phyloP scores from a whole-genome alignment of 2,888 invertebrate species.

The Lycaena phlaeas region DNA sequence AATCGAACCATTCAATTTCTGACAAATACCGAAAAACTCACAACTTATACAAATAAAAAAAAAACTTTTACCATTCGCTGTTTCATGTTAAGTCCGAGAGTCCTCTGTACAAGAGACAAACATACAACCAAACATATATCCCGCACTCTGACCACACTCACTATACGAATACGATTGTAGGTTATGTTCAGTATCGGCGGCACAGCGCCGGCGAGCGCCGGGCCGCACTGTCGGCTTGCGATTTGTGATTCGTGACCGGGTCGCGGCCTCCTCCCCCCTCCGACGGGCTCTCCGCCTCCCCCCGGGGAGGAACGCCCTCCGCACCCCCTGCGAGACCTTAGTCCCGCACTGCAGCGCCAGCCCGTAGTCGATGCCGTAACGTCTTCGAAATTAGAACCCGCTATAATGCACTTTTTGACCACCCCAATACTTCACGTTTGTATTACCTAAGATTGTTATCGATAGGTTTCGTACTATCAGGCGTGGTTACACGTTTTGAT shows the following conservation, averaged over 20 bases:
- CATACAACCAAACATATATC: background rate
- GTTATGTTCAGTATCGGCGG: conserved; percentile 22
- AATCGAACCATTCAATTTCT: too few relatives aligned
- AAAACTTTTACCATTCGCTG: conserved; percentile 8
- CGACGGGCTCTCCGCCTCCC: conserved; percentile 16
- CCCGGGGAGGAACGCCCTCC: conserved; percentile 18
- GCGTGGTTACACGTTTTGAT: too few relatives aligned
- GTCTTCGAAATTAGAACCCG: conserved; percentile 54
- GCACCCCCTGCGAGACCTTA: conserved; percentile 25
- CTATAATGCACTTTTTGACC: conserved; percentile 52
- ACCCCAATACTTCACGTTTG: background rate
- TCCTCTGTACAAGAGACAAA: too few relatives aligned
- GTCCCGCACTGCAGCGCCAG: conserved; percentile 57
- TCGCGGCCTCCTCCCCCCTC: conserved; percentile 39
- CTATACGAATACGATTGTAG: background rate
- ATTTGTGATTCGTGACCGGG: conserved; percentile 47
- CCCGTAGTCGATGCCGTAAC: conserved; percentile 51
- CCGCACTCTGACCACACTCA: background rate
- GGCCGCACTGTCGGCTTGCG: conserved; percentile 52
- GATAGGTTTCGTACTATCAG: too few relatives aligned
- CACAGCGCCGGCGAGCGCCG: conserved; percentile 62
- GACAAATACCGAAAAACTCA: too few relatives aligned
- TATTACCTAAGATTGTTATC: too few relatives aligned
- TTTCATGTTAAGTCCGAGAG: conserved; percentile 8
- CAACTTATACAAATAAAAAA: too few relatives aligned